Base-by-base conservation (phyloP, 2,113 vertebrate genomes). In the Xenus cinereus region DNA sequence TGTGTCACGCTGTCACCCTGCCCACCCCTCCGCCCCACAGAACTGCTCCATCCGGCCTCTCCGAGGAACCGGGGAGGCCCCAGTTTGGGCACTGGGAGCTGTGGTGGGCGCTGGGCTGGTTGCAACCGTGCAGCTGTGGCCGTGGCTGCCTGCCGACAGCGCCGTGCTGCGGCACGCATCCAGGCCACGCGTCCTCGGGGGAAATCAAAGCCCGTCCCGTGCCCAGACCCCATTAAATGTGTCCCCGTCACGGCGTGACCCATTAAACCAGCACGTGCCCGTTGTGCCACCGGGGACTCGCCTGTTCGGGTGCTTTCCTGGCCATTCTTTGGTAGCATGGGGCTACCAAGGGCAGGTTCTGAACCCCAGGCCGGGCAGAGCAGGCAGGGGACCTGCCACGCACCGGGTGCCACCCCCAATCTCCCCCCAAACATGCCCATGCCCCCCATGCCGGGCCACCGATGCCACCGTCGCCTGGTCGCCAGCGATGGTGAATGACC, bases 241-340 rank as follows among this genome's bases (percentile, higher is more conserved):
- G 91, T 87, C 89, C 93, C 69, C 0, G 5, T 84, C 30, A 11
- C 10, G 1, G 77, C 7, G 59, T 87, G 95, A 87, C 91, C 93
- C 89, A 74, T 41, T 97, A 97, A 96, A 62, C 1, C 0, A 2
- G 71, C 12, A 3, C 9, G 15, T 90, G 82, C 46, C 0, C 0
- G n/a, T 28, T 20, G 79, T 54, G 39, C 86, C 12, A 1, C 0
- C 0, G 33, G 87, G 73, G 68, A 51, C 68, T 60, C 0, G 0
- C 35, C 0, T 0, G 2, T 30, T 35, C 4, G 1, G 71, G 37
- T 14, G 21, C 46, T 12, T 39, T 33, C 79, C 74, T 39, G n/a
- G 66, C 82, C 48, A 12, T 37, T 26, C n/a, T n/a, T n/a, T n/a
- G n/a, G n/a, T n/a, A 43, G 15, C 35, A 2, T 1, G 10, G 28